Percentiles rank a stretch among this genome's conserved stretches.
Evolutionary conservation across 2,888 invertebrate genomes (phyloP).

Genomic region (Omphaloscelis lunosa): DNA sequence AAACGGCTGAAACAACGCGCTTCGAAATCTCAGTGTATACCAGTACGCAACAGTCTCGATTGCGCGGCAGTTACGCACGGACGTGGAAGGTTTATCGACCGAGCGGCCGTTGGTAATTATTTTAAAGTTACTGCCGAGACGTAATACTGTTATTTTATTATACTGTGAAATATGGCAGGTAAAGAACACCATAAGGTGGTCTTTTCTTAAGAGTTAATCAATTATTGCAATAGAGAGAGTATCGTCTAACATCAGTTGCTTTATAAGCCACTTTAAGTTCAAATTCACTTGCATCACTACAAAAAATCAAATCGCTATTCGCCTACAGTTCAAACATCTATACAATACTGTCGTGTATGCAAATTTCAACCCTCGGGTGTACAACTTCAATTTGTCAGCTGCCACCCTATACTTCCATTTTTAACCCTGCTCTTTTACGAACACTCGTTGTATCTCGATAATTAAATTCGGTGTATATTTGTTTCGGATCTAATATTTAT

Average conservation of each 20-base stretch:
- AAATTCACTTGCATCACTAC: not conserved
- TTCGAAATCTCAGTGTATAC: too few species aligned
- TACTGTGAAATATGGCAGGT: not conserved
- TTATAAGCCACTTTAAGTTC: not conserved
- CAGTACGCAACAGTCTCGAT: too few species aligned
- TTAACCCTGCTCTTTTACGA: conserved; percentile 55
- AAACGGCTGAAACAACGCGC: too few species aligned
- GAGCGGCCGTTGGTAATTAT: too few species aligned
- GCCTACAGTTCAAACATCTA: conserved; percentile 52
- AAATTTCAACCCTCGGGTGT: conserved; percentile 80
- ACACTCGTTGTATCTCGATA: conserved; percentile 47
- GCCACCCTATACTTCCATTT: conserved; percentile 69
- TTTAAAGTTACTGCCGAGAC: too few species aligned
- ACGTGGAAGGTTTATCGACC: too few species aligned
- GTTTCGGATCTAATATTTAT: conserved; percentile 36
- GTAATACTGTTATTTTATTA: too few species aligned
- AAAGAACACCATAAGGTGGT: not conserved
- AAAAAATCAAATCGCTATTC: conserved; percentile 38
- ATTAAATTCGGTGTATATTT: conserved; percentile 60
- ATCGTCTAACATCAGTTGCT: not conserved
- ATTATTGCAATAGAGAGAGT: not conserved
- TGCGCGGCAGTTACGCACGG: too few species aligned
- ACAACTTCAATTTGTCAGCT: conserved; percentile 86
- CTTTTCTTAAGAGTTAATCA: not conserved
- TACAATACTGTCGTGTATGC: conserved; percentile 81